Evolutionary conservation across 1,140 invertebrate species (phyloP), one percentile per base, ranked within the genome.

Genomic region (Phortica variegata): DNA sequence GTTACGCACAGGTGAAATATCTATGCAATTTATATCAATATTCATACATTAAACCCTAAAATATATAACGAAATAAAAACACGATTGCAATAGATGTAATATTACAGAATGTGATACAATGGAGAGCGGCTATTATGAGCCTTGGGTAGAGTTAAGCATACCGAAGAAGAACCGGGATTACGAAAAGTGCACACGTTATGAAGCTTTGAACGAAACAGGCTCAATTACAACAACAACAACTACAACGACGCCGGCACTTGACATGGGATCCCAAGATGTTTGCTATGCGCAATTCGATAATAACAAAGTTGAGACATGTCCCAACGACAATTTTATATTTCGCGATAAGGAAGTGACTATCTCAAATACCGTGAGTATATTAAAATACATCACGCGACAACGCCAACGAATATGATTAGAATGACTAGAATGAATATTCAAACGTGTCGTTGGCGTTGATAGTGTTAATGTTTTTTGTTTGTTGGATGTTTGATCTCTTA

Each of bases 61-160:
- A 13, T 13, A 16, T 38, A 15, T 3, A 10, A 15, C 19, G n/a
- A n/a, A 34, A 34, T 5, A 34, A 34, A 6, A 34, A 34, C 32
- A 34, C 43, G 5, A 26, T 6, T 26, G 23, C 23, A 34, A 47
- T 53, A 87, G 86, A 74, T 88, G 86, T 60, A 62, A 80, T 12
- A 81, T 87, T 44, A 77, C 82, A 12, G 83, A 84, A 65, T 87
- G 86, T 57, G 85, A 81, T 40, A 43, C 44, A 13, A 52, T 53
- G 3, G 48, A 58, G 2, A 56, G 73, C 4, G 54, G 49, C 3
- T 84, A 79, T 49, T 40, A 78, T 6, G 79, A 78, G n/a, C 12
- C 54, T 0, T 86, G 85, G 82, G 60, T 84, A 0, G 17, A 62
- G 3, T 77, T 78, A 49, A 80, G 81, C 0, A 75, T 47, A 80